These are phyloP conservation scores for Drosophila teissieri DNA, from an alignment of 1,140 invertebrate species.

Conservation along the genomic window DNA sequence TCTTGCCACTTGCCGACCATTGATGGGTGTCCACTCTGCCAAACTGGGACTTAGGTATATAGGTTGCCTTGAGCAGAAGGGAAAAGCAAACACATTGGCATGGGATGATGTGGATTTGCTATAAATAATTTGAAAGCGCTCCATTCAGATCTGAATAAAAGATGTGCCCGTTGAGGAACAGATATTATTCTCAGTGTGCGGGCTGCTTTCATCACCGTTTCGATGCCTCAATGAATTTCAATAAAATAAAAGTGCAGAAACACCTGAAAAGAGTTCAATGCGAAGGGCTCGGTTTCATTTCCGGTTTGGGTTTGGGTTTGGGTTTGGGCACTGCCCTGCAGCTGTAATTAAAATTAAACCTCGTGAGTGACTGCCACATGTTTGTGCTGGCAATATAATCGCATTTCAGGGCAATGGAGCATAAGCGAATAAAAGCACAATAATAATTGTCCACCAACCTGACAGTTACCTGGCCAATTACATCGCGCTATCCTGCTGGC, in stretches of 20 bases:
- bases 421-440: neutral
- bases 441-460: conserved; percentile 15
- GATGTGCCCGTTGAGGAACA: neutral
- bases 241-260: conserved; percentile 46
- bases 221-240: conserved; percentile 52
- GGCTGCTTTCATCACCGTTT: conserved; percentile 14
- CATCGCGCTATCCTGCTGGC: neutral
- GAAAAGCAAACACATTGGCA: conserved; percentile 10
- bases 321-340: conserved; percentile 39
- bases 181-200: conserved; percentile 4
- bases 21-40: conserved; percentile 21
- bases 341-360: conserved; percentile 70
- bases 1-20: conserved; percentile 21
- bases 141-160: neutral
- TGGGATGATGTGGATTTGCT: neutral
- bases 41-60: neutral
- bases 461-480: conserved; percentile 9
- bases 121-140: too few species aligned
- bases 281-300: conserved; percentile 1
- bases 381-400: conserved; percentile 44
- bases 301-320: conserved; percentile 8
- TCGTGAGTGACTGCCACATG: conserved; percentile 20
- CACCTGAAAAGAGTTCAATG: conserved; percentile 12
- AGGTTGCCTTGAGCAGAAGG: neutral
- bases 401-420: conserved; percentile 25